A percentile compares a stretch with the other conserved stretches of the same genome.
These are phyloP conservation scores for Patella vulgata DNA, from an alignment of 1,140 invertebrate genomes.

Conservation along the genomic window DNA sequence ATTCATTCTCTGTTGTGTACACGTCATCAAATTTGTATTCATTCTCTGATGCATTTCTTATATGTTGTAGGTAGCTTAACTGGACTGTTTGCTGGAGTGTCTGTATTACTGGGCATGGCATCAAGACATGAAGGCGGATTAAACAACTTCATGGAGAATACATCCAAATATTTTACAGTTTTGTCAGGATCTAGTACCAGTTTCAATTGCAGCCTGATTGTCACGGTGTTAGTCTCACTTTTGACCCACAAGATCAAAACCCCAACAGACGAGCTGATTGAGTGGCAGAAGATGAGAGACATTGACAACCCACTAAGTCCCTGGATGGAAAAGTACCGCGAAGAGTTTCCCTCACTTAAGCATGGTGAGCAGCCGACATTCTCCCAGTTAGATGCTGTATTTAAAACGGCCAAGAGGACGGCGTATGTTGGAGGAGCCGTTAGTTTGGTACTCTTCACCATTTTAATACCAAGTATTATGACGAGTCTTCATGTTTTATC, in stretches of 20 bases:
- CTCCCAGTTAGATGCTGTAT: constrained; percentile 39
- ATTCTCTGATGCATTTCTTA: too few species aligned
- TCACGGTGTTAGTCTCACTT: constrained; percentile 40
- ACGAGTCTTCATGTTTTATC: constrained; percentile 41
- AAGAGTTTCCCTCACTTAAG: constrained; percentile 41
- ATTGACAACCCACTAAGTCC: constrained; percentile 66
- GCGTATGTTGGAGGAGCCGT: constrained; percentile 45
- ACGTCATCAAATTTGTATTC: too few species aligned
- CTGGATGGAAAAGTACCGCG: constrained; percentile 57
- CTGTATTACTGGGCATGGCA: constrained; percentile 37
- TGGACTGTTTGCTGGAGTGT: constrained; percentile 37
- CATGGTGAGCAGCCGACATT: constrained; percentile 40
- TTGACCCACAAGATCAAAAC: constrained; percentile 38
- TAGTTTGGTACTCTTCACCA: constrained; percentile 34
- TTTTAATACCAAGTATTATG: constrained; percentile 49
- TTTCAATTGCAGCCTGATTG: constrained; percentile 37
- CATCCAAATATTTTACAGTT: constrained; percentile 46
- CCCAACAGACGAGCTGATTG: constrained; percentile 20
- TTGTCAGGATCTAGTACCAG: constrained; percentile 42
- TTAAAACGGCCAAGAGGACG: constrained; percentile 38
- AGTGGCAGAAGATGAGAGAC: constrained; percentile 62
- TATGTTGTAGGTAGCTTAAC: constrained; percentile 46
- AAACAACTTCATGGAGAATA: constrained; percentile 45
- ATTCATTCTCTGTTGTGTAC: too few species aligned
- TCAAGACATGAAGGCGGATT: constrained; percentile 48